Base-by-base conservation (phyloP, 1,140 invertebrate genomes). In the Drosophila nigrodunni region DNA sequence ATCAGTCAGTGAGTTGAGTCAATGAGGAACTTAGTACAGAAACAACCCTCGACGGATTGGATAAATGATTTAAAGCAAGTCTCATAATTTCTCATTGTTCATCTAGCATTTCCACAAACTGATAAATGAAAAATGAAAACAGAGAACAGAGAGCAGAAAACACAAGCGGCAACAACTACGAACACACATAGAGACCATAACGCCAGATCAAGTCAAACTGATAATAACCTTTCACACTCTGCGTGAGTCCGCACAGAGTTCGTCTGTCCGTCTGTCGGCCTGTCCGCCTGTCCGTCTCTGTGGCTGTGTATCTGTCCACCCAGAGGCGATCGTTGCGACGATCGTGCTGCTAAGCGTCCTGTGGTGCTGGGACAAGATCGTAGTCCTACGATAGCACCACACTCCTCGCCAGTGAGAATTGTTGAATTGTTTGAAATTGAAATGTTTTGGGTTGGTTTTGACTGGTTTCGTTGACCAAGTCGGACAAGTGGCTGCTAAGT, bases 11-110 rank as follows among this genome's bases (percentile, higher is more conserved):
- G 9, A 50, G 47, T 52, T 25, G 50, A 52, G 25, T 52, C 50
- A 54, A 37, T 54, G 50, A 54, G 50, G 49, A 77, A 73, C 39
- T 78, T 78, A 69, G 25, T 30, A 30, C 25, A 30, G 25, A 55
- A 78, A 39, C 80, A 75, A 78, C 78, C 80, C 78, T 65, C 25
- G 44, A 50, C 34, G 39, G 37, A 44, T 54, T 61, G 67, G 76
- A 57, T 85, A 88, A 89, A 88, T 88, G 85, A 89, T 88, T 88
- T 88, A 89, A 88, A 88, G 59, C 78, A 88, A 88, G 85, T 71
- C 80, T 88, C 85, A 88, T 88, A 88, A 88, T 89, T 85, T 85
- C 72, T 78, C 86, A 88, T 88, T 88, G 85, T 88, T 85, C 83
- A 50, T 52, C 76, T 68, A 73, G 72, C 77, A 77, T 80, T 83